Conservation (phyloP, 2,797 vertebrate species). For the Parambassis ranga region DNA sequence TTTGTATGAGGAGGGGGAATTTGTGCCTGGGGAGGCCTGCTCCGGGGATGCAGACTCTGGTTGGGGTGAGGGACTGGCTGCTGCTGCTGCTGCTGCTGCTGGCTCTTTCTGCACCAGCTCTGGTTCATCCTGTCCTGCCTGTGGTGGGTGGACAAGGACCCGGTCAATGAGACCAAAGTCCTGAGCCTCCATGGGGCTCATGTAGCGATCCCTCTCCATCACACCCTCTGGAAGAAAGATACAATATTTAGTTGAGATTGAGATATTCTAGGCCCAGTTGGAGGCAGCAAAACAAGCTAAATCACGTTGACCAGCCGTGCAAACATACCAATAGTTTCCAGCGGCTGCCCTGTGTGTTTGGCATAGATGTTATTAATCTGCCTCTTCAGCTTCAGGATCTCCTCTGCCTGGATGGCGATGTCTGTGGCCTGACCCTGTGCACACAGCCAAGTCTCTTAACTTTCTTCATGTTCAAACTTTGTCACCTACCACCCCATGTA, state of each 20-base stretch:
- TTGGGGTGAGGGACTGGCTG: slow-evolving; percentile 49
- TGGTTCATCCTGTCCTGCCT: slow-evolving; percentile 89
- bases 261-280: no score
- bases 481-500: no score
- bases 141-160: slow-evolving; percentile 91
- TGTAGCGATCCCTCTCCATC: slow-evolving; percentile 94
- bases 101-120: slow-evolving; percentile 87
- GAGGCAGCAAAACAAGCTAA: no score
- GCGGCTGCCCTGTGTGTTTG: slow-evolving; percentile 89
- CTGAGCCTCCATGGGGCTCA: slow-evolving; percentile 94
- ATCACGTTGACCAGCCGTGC: no score
- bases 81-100: not conserved
- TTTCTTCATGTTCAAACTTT: no score
- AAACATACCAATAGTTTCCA: slow-evolving; percentile 84
- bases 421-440: slow-evolving; percentile 93
- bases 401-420: slow-evolving; percentile 94
- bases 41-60: slow-evolving; percentile 37
- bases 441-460: no score
- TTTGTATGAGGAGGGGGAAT: slow-evolving; percentile 72
- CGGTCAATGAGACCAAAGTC: slow-evolving; percentile 92
- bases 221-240: slow-evolving; percentile 71
- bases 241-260: not conserved
- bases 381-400: slow-evolving; percentile 91
- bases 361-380: slow-evolving; percentile 89
- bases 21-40: slow-evolving; percentile 35